Conservation (phyloP, 2,888 invertebrate species). For the Glyphotaelius pellucidus region DNA sequence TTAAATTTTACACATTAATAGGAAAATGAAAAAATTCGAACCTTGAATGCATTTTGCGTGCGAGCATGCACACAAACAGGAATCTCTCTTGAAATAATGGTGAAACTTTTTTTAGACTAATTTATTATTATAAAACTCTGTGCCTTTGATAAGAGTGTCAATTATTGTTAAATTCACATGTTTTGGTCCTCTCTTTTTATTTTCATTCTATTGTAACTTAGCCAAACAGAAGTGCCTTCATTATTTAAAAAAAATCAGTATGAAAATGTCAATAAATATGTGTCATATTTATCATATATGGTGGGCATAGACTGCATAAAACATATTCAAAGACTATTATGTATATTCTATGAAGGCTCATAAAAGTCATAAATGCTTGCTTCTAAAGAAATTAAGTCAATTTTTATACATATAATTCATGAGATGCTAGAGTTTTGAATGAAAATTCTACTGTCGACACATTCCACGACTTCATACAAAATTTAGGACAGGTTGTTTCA, state of each 20-base stretch:
- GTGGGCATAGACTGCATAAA: background rate
- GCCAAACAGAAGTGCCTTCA: background rate
- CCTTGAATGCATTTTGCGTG: background rate
- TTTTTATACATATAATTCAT: background rate
- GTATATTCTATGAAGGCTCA: background rate
- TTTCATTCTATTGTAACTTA: background rate
- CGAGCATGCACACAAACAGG: background rate
- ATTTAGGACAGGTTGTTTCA: too few relatives aligned
- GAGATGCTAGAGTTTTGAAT: background rate
- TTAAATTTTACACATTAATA: background rate
- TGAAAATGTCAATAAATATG: background rate
- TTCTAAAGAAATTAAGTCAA: too few relatives aligned
- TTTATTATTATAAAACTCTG: background rate
- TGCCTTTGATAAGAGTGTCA: background rate
- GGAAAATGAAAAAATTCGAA: background rate
- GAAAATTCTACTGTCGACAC: background rate
- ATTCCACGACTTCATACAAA: background rate
- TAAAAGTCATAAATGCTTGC: background rate
- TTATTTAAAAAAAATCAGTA: background rate
- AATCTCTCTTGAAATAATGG: background rate
- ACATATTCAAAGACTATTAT: background rate
- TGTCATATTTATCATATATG: background rate
- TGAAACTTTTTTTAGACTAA: background rate
- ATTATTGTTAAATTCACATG: background rate
- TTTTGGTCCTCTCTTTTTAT: background rate